Evolutionary conservation across 2,797 vertebrate species (phyloP).

Genomic region (Sebastes oblongus): DNA sequence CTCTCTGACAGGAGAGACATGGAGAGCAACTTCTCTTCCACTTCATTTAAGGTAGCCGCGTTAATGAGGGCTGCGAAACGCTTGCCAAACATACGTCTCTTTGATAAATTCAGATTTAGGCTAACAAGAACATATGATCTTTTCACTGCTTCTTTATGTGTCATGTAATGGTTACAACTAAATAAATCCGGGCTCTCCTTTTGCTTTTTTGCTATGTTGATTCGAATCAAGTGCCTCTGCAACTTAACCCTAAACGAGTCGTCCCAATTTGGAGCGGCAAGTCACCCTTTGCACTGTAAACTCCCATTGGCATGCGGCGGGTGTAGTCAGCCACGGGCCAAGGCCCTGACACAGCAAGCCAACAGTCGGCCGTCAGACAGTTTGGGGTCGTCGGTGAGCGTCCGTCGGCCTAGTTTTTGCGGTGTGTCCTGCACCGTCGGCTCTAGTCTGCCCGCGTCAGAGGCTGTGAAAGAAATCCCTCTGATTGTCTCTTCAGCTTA

Average conservation of each 20-base stretch:
- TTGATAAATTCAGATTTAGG: conserved; percentile 17
- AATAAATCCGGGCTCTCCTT: neutral
- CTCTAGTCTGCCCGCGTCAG: too few relatives aligned
- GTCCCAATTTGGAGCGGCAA: neutral
- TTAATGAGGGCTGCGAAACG: conserved; percentile 43
- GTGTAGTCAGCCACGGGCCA: neutral
- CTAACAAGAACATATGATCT: neutral
- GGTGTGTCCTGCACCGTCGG: too few relatives aligned
- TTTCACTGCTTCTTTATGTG: neutral
- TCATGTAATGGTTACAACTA: neutral
- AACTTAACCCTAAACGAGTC: neutral
- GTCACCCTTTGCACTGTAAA: neutral
- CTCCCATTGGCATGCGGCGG: neutral
- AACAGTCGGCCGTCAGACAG: too few relatives aligned
- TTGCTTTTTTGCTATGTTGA: neutral
- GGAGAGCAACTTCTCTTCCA: conserved; percentile 57
- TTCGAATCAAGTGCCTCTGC: neutral
- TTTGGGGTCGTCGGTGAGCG: too few relatives aligned
- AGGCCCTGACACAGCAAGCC: too few relatives aligned
- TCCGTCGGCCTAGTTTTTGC: too few relatives aligned
- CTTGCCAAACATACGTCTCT: conserved; percentile 20
- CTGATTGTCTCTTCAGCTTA: too few relatives aligned
- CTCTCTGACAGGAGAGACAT: conserved; percentile 43
- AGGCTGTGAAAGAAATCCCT: too few relatives aligned
- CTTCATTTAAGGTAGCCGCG: conserved; percentile 20